These are phyloP conservation scores for Oncorhynchus tshawytscha DNA, from an alignment of 2,113 vertebrate genomes.

Conservation along the genomic window DNA sequence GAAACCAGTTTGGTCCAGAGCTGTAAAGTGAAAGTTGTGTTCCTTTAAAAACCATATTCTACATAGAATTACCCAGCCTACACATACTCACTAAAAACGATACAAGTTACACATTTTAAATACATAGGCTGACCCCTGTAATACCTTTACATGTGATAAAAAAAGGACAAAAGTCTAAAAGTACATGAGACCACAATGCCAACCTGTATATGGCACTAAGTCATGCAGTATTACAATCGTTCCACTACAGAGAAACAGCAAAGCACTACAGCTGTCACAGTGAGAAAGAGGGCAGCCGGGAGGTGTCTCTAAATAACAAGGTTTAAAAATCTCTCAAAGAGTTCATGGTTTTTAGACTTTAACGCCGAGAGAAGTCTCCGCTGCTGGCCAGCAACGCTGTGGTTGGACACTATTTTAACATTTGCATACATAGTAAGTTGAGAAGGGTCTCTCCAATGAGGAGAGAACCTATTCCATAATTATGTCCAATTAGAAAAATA, in stretches of 20 bases:
- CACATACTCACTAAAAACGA: constrained; percentile 80
- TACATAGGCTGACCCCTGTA: constrained; percentile 77
- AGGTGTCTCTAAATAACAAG: constrained; percentile 46
- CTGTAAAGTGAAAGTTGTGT: constrained; percentile 79
- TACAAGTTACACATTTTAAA: constrained; percentile 87
- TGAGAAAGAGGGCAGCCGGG: constrained; percentile 55
- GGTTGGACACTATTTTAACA: constrained; percentile 42
- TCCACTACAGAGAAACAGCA: constrained; percentile 68
- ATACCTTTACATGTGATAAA: constrained; percentile 72
- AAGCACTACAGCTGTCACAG: constrained; percentile 64
- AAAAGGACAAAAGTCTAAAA: constrained; percentile 50
- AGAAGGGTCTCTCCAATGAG: constrained; percentile 51
- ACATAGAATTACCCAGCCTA: constrained; percentile 69
- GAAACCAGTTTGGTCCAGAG: constrained; percentile 70
- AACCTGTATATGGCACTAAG: constrained; percentile 66
- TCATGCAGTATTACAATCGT: constrained; percentile 74
- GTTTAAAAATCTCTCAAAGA: constrained; percentile 24
- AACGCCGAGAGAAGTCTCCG: constrained; percentile 36
- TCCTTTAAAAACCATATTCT: constrained; percentile 74
- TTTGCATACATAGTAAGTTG: constrained; percentile 70
- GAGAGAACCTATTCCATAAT: constrained; percentile 48
- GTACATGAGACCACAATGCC: constrained; percentile 69
- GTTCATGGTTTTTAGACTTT: constrained; percentile 48
- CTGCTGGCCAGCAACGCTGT: constrained; percentile 49
- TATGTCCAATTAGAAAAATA: constrained; percentile 68